Evolutionary conservation across 2,797 vertebrate species (phyloP).

Genomic region (Poecilia velifera): DNA sequence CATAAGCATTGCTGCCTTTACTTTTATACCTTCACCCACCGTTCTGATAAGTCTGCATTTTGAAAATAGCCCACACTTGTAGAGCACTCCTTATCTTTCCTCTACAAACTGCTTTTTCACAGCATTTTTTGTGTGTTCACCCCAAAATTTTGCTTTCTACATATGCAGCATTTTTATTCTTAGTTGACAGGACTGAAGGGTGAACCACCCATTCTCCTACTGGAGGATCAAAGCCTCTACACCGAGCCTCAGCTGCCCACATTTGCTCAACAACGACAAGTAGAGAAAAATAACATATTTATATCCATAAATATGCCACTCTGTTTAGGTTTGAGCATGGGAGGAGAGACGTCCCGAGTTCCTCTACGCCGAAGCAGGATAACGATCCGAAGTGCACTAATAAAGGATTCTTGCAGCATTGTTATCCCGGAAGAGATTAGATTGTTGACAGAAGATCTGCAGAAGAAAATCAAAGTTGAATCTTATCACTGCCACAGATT

Average conservation of each 20-base stretch:
- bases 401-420: neutral
- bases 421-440: neutral
- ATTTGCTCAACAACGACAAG: neutral
- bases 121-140: neutral
- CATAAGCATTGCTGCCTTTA: neutral
- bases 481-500: neutral
- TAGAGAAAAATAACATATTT: neutral
- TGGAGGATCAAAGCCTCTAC: neutral
- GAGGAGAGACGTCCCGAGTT: neutral
- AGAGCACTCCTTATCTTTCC: neutral
- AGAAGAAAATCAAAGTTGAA: neutral
- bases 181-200: neutral
- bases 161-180: slow-evolving; percentile 3
- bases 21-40: neutral
- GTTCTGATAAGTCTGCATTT: neutral
- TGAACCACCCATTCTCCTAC: neutral
- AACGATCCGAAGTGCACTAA: neutral
- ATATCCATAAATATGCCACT: neutral
- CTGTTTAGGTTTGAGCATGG: neutral
- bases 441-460: neutral
- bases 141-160: neutral
- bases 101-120: neutral
- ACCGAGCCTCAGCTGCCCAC: neutral
- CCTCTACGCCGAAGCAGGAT: neutral
- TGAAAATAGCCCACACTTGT: neutral